A percentile compares a stretch with the other conserved stretches of the same genome.
phyloP scores from a whole-genome alignment of 2,888 invertebrate genomes.

The Nemapogon koenigi region DNA sequence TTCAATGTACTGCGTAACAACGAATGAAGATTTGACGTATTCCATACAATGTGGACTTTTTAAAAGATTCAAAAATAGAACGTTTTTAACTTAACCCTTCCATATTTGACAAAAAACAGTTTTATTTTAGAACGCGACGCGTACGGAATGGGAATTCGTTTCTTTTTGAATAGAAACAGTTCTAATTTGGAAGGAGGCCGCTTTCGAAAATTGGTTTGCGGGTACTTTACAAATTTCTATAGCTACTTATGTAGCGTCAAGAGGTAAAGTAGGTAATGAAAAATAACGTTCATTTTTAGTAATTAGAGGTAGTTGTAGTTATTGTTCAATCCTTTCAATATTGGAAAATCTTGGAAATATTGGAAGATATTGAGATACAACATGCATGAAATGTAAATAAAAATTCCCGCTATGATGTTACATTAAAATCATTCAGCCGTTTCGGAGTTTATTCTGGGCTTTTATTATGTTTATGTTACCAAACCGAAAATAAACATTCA shows the following conservation, averaged over 20 bases:
- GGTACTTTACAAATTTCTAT: background rate
- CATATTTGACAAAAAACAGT: conserved; percentile 61
- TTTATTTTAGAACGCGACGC: conserved; percentile 59
- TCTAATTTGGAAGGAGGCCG: conserved; percentile 40
- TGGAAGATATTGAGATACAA: no score
- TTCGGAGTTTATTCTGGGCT: no score
- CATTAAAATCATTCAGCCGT: no score
- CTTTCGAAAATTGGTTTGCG: conserved; percentile 37
- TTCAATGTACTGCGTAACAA: conserved; percentile 28
- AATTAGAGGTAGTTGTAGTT: background rate
- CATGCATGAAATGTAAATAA: no score
- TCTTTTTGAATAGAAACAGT: conserved; percentile 57
- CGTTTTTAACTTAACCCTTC: conserved; percentile 65
- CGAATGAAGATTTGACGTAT: conserved; percentile 61
- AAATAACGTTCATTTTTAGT: background rate
- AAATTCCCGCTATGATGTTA: no score
- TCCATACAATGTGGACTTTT: conserved; percentile 63
- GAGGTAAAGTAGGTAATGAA: background rate
- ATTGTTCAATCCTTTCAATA: background rate
- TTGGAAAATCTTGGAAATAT: no score
- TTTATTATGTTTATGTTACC: no score
- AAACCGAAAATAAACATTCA: no score
- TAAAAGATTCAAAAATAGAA: conserved; percentile 64
- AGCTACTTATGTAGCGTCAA: background rate
- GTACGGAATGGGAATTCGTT: conserved; percentile 49